Evolutionary conservation across 92 coral and sea anemone species (phyloP).

Genomic region (Anthopleura xanthogrammica): DNA sequence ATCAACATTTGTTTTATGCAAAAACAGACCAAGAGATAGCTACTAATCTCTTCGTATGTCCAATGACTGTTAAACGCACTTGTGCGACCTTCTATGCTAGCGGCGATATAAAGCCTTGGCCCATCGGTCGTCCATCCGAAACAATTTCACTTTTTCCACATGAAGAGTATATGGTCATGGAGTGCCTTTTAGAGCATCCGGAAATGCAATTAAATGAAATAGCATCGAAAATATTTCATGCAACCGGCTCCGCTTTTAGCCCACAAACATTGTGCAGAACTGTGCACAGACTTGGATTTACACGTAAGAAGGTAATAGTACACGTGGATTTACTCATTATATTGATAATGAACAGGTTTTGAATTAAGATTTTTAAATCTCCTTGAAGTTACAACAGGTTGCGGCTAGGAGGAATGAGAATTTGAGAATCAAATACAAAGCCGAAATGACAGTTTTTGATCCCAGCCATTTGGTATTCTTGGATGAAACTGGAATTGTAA

Average conservation of each 20-base stretch:
- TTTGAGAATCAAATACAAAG: conserved; percentile 37
- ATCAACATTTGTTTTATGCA: conserved; percentile 24
- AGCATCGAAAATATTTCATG: not conserved
- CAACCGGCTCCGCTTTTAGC: conserved; percentile 22
- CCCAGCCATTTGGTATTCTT: conserved; percentile 60
- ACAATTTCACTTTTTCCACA: too few species aligned
- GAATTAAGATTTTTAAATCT: not conserved
- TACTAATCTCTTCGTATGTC: conserved; percentile 28
- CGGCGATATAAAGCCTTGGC: conserved; percentile 24
- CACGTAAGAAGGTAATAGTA: conserved; percentile 28
- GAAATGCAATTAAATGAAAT: conserved; percentile 11
- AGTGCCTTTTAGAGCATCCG: too few species aligned
- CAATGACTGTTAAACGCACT: conserved; percentile 25
- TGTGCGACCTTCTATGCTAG: conserved; percentile 14
- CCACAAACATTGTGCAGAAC: conserved; percentile 23
- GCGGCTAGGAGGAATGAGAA: conserved; percentile 45
- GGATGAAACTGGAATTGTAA: conserved; percentile 64
- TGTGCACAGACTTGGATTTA: conserved; percentile 38
- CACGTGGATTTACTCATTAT: not conserved
- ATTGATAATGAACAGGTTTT: not conserved
- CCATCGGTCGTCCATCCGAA: conserved; percentile 36
- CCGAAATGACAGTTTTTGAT: conserved; percentile 36
- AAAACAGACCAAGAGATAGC: conserved; percentile 37
- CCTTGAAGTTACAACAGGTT: conserved; percentile 28
- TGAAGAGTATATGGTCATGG: too few species aligned